Evolutionary conservation across 2,797 vertebrate genomes (phyloP).

Genomic region (Amblyopsis hoosieri): DNA sequence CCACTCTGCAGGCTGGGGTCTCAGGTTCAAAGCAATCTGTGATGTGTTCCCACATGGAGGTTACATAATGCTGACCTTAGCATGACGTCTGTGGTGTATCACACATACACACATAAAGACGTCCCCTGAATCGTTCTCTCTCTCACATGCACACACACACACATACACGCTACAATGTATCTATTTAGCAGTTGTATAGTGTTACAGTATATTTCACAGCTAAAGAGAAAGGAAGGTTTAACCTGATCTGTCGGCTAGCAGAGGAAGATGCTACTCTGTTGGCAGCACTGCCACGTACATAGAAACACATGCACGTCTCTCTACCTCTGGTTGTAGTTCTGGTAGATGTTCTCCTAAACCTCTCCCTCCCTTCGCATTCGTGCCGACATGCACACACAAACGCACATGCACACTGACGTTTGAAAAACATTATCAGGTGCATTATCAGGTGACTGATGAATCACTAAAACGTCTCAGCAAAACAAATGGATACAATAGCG

Average conservation of each 20-base stretch:
- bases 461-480: neutral
- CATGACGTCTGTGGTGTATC: slow-evolving; percentile 5
- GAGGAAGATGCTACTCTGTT: slow-evolving; percentile 2
- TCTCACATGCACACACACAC: slow-evolving; percentile 8
- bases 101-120: neutral
- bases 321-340: neutral
- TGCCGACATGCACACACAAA: neutral
- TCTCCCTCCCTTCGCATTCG: too few relatives aligned
- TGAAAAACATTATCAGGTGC: neutral
- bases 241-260: slow-evolving; percentile 41
- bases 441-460: neutral
- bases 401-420: neutral
- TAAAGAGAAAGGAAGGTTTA: slow-evolving; percentile 26
- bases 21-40: slow-evolving; percentile 20
- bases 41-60: neutral
- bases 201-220: slow-evolving; percentile 22
- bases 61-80: slow-evolving; percentile 25
- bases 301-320: neutral
- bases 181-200: slow-evolving; percentile 16
- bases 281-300: neutral
- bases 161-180: slow-evolving; percentile 9
- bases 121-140: neutral
- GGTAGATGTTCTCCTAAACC: neutral
- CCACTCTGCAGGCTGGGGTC: slow-evolving; percentile 20
- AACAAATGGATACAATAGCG: too few relatives aligned